Conservation (phyloP, 2,797 vertebrate genomes). For the Onychomys torridus region DNA sequence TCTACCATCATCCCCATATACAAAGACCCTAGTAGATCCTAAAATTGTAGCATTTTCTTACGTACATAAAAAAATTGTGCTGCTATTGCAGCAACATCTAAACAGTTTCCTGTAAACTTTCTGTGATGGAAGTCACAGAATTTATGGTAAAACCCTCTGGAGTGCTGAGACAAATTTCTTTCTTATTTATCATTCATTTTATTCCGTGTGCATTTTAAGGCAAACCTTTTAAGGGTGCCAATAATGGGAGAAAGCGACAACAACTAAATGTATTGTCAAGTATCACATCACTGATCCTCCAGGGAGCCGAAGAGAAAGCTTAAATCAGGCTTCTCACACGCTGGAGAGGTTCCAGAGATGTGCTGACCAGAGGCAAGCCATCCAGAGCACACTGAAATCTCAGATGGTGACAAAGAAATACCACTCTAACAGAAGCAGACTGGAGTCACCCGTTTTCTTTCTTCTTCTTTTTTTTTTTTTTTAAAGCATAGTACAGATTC, state of each 20-base stretch:
- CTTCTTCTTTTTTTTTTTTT: slow-evolving; percentile 64
- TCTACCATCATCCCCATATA: slow-evolving; percentile 66
- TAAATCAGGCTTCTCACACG: slow-evolving; percentile 89
- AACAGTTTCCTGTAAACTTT: slow-evolving; percentile 85
- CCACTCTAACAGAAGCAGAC: slow-evolving; percentile 84
- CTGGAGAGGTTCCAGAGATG: slow-evolving; percentile 88
- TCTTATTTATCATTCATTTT: slow-evolving; percentile 88
- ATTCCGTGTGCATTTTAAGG: slow-evolving; percentile 84
- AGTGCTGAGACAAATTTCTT: slow-evolving; percentile 86
- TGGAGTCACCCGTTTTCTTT: slow-evolving; percentile 77
- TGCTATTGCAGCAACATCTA: slow-evolving; percentile 77
- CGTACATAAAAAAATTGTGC: slow-evolving; percentile 73
- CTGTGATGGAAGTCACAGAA: slow-evolving; percentile 80
- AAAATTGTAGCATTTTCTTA: slow-evolving; percentile 70
- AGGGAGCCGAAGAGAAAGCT: slow-evolving; percentile 87
- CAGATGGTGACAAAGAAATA: slow-evolving; percentile 85
- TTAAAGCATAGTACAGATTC: slow-evolving; percentile 82
- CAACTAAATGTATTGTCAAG: slow-evolving; percentile 88
- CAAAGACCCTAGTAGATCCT: slow-evolving; percentile 65
- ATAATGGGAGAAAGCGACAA: slow-evolving; percentile 86
- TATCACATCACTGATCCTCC: slow-evolving; percentile 87
- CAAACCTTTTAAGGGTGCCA: slow-evolving; percentile 88
- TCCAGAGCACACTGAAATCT: slow-evolving; percentile 85
- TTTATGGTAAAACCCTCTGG: slow-evolving; percentile 87
- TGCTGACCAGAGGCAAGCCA: slow-evolving; percentile 85